Conservation (phyloP, 2,113 vertebrate species). For the Pygathrix nemaeus region DNA sequence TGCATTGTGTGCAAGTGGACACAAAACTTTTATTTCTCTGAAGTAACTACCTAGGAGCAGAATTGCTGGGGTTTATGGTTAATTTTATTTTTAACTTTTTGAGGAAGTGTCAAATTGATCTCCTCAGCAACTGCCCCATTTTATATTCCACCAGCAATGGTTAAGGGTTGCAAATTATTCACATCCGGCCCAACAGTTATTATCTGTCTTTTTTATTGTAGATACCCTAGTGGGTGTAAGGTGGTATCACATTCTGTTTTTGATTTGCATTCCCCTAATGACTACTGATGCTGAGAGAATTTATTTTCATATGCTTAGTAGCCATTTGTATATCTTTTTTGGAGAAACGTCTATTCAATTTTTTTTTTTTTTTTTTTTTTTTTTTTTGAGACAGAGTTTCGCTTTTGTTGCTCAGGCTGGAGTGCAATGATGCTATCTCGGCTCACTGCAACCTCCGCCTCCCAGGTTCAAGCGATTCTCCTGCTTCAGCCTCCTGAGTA, state of each 20-base stretch:
- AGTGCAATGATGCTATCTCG: too few species aligned
- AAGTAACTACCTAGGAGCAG: not conserved
- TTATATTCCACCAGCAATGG: not conserved
- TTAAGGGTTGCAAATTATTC: not conserved
- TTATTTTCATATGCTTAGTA: not conserved
- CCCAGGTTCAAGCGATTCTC: too few species aligned
- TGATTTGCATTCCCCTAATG: not conserved
- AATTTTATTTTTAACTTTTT: conserved; percentile 10
- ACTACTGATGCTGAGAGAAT: not conserved
- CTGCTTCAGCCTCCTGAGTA: too few species aligned
- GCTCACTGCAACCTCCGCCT: too few species aligned
- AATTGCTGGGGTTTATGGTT: not conserved
- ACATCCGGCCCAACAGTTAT: not conserved
- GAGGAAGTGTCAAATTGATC: not conserved
- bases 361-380: rapidly evolving
- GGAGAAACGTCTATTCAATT: not conserved
- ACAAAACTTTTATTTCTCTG: not conserved
- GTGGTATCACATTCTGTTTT: not conserved
- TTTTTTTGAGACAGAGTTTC: too few species aligned
- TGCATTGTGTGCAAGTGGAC: not conserved
- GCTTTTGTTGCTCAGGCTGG: too few species aligned
- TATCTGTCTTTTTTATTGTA: not conserved
- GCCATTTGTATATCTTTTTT: not conserved
- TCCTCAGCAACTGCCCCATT: not conserved
- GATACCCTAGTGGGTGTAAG: not conserved